Conservation (phyloP, 2,797 vertebrate genomes). For the Lithobates sylvaticus region DNA sequence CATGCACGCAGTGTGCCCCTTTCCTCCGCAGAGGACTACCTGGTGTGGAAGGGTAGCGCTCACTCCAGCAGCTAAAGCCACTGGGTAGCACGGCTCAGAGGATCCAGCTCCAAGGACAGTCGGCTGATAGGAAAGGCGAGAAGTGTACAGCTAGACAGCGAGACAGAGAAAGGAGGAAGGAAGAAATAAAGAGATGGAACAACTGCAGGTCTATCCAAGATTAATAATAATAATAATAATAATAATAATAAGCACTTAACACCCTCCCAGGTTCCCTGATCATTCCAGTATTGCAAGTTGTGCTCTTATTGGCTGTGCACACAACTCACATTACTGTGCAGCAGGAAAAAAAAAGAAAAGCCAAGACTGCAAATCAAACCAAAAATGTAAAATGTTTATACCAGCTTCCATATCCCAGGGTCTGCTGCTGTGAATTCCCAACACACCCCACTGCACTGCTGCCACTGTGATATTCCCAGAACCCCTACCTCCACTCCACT, state of each 20-base stretch:
- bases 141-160: slow-evolving; percentile 88
- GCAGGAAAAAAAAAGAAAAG: too few species aligned
- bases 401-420: too few species aligned
- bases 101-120: slow-evolving; percentile 80
- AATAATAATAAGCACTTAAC: slow-evolving; percentile 5
- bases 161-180: slow-evolving; percentile 65
- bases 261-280: neutral
- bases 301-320: too few species aligned
- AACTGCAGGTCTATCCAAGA: slow-evolving; percentile 52
- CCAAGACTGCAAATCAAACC: too few species aligned
- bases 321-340: too few species aligned
- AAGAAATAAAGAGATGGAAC: slow-evolving; percentile 65
- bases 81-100: slow-evolving; percentile 86
- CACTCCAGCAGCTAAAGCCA: slow-evolving; percentile 81
- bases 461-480: too few species aligned
- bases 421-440: too few species aligned
- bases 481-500: too few species aligned
- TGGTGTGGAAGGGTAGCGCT: slow-evolving; percentile 85
- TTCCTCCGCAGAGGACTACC: slow-evolving; percentile 78
- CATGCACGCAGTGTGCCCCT: neutral
- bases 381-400: too few species aligned
- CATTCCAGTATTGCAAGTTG: too few species aligned
- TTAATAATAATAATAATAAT: slow-evolving; percentile 31
- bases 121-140: slow-evolving; percentile 92
- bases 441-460: too few species aligned